These are phyloP conservation scores for Bos javanicus DNA, from an alignment of 2,113 vertebrate genomes.

Conservation along the genomic window DNA sequence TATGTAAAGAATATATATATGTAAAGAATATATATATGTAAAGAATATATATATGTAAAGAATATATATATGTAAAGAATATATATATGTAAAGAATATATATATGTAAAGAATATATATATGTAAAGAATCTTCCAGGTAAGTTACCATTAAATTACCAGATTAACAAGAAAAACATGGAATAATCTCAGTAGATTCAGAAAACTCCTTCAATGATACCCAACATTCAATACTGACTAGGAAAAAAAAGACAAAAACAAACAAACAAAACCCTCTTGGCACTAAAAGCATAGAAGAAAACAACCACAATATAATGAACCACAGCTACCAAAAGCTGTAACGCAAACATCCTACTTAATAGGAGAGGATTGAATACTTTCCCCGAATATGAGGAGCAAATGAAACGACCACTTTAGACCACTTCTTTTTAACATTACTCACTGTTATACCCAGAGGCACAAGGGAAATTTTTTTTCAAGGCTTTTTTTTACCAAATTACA, in stretches of 20 bases:
- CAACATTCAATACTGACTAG: not conserved
- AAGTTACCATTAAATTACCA: not conserved
- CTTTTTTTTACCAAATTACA: not conserved
- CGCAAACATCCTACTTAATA: not conserved
- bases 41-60: too few relatives aligned
- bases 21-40: too few relatives aligned
- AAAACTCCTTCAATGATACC: not conserved
- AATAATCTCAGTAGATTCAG: not conserved
- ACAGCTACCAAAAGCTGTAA: not conserved
- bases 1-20: too few relatives aligned
- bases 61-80: not conserved
- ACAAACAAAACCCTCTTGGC: not conserved
- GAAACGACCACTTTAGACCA: not conserved
- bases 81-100: too few relatives aligned
- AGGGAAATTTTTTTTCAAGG: not conserved
- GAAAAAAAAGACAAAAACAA: not conserved
- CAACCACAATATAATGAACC: not conserved
- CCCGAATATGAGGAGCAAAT: not conserved
- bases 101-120: not conserved
- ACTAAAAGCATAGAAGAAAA: not conserved
- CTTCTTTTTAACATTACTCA: not conserved
- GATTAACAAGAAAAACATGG: not conserved
- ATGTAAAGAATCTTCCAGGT: not conserved
- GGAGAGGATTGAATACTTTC: not conserved
- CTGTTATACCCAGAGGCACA: not conserved